A percentile compares a stretch with the other conserved stretches of the same genome.
These are phyloP conservation scores for Zonotrichia leucophrys DNA, from an alignment of 2,113 vertebrate genomes.

Conservation along the genomic window DNA sequence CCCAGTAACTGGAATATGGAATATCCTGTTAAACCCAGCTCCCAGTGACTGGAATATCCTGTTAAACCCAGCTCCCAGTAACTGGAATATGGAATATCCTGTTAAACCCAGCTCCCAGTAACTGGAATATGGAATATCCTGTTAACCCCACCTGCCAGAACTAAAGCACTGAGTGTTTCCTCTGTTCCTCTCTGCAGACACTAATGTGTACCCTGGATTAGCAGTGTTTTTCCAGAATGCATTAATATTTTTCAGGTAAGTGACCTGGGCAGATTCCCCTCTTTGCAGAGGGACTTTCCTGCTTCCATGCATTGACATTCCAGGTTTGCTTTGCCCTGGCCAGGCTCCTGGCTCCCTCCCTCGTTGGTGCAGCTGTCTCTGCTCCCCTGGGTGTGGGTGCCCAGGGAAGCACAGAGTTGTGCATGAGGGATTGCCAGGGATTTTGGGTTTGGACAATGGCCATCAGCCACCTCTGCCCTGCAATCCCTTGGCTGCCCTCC, in stretches of 20 bases:
- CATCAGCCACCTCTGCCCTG: neutral
- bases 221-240: conserved; percentile 95
- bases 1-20: neutral
- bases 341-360: neutral
- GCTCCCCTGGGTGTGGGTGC: neutral
- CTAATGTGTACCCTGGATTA: conserved; percentile 85
- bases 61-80: neutral
- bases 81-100: neutral
- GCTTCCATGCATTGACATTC: rapidly evolving
- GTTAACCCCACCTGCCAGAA: neutral
- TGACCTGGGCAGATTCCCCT: neutral
- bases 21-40: neutral
- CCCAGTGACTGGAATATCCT: neutral
- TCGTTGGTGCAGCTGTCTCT: neutral
- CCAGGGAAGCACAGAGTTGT: neutral
- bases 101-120: neutral
- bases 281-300: neutral
- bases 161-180: neutral
- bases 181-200: conserved; percentile 66
- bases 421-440: neutral
- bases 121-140: neutral
- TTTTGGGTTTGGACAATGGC: neutral
- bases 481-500: neutral
- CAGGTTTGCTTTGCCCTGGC: neutral
- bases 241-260: conserved; percentile 94